phyloP scores from a whole-genome alignment of 2,797 vertebrate species.

The Anolis apletophallus region DNA sequence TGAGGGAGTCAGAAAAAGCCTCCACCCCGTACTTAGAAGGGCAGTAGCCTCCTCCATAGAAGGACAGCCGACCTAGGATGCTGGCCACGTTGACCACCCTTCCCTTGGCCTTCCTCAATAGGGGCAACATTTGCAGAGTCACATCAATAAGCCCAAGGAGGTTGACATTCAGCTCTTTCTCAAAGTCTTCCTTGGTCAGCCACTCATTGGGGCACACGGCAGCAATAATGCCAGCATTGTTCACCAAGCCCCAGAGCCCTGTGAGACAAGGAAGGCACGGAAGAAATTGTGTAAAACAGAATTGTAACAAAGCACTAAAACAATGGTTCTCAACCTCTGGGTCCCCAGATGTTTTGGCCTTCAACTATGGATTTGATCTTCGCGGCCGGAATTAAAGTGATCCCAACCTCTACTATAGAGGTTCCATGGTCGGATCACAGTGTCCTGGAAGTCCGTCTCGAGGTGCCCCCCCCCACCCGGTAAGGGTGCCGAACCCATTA shows the following conservation, averaged over 20 bases:
- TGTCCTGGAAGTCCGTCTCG: too few species aligned
- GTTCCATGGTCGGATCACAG: too few species aligned
- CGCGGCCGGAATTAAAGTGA: too few species aligned
- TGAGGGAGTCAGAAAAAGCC: conserved; percentile 87
- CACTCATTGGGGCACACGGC: conserved; percentile 85
- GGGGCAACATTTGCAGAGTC: conserved; percentile 85
- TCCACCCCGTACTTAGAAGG: conserved; percentile 88
- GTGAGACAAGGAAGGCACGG: not conserved
- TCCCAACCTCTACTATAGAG: too few species aligned
- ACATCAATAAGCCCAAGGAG: conserved; percentile 82
- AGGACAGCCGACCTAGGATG: conserved; percentile 81
- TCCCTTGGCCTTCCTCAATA: conserved; percentile 82
- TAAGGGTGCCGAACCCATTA: too few species aligned
- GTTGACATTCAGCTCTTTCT: conserved; percentile 82
- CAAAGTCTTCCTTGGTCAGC: conserved; percentile 85
- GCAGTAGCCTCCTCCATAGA: conserved; percentile 85
- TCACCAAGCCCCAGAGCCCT: conserved; percentile 90
- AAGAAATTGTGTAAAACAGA: not conserved
- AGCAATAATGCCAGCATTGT: conserved; percentile 82
- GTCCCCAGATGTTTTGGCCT: too few species aligned
- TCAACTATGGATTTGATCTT: too few species aligned
- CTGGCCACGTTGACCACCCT: conserved; percentile 87
- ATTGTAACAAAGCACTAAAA: too few species aligned
- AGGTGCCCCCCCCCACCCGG: too few species aligned
- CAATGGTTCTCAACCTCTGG: too few species aligned